Evolutionary conservation across 2,113 vertebrate species (phyloP), one percentile per base, ranked within the genome.

Genomic region (Engystomops pustulosus): DNA sequence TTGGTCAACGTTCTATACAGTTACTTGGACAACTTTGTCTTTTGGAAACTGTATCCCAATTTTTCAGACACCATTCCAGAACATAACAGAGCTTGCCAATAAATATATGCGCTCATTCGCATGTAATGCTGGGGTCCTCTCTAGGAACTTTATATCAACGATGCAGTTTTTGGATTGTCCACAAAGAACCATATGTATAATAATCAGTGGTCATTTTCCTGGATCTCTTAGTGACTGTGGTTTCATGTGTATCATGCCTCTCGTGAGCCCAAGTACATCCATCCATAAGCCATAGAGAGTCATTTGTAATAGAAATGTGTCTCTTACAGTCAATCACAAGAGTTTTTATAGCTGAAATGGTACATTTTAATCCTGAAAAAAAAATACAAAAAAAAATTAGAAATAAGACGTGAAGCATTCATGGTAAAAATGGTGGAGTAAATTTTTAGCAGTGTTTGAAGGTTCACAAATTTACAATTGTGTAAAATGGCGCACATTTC

Each of bases 1-100:
- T 62, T 67, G 38, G 53, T 76, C 41, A 76, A 30, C 11, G 25
- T 18, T 74, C 25, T 30, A 41, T 36, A 8, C 30, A 15, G 71
- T 30, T 49, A 51, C 12, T 47, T 44, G 38, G 81, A 55, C 81
- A 83, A 83, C 30, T 83, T 51, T 75, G 0, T 12, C 45, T 72
- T 72, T 83, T 76, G 71, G 81, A 76, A 83, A 67, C 71, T 18
- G 25, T 38, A 60, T 30, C 81, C 71, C 44, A 67, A 76, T 65
- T 77, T 83, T 51, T 83, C 58, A 49, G 55, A 76, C 20, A 18
- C 51, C 55, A 67, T 67, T 83, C 71, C 71, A 76, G 69, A 83
- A 75, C 36, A 44, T 23, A 58, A 9, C 7, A 9, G 51, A 23
- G 71, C n/a, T 9, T 83, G 81, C 81, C 81, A 83, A 53, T 47